Evolutionary conservation across 2,888 invertebrate species (phyloP).

Genomic region (Heliconius ismenius): DNA sequence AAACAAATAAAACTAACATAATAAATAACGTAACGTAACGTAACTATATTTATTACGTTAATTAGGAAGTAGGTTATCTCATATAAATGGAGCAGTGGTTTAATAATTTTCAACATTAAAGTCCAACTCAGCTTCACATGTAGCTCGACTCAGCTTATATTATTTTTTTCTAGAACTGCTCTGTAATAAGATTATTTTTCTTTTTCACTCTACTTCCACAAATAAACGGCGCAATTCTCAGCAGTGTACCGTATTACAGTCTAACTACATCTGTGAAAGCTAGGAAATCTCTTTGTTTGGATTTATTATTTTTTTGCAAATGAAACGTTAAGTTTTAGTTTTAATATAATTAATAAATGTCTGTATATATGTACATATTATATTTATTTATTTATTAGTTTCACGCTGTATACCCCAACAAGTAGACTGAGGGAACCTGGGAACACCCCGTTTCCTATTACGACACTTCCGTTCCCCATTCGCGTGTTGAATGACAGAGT

Average conservation of each 20-base stretch:
- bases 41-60: no score
- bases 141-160: neutral
- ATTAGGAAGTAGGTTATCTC: no score
- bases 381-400: no score
- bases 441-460: no score
- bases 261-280: neutral
- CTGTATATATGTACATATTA: no score
- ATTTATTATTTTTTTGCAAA: neutral
- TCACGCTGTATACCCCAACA: no score
- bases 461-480: no score
- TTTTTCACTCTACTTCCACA: conserved; percentile 10
- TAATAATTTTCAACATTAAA: neutral
- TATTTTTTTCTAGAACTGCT: neutral
- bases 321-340: neutral
- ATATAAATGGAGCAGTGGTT: neutral
- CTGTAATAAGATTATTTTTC: neutral
- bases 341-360: no score
- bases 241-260: conserved; percentile 5
- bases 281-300: neutral
- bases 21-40: neutral
- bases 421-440: no score
- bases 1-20: neutral
- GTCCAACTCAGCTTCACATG: neutral
- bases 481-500: no score
- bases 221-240: conserved; percentile 9